Evolutionary conservation across 2,797 vertebrate species (phyloP), one percentile per base, ranked within the genome.

Genomic region (Myoxocephalus aenaeus): DNA sequence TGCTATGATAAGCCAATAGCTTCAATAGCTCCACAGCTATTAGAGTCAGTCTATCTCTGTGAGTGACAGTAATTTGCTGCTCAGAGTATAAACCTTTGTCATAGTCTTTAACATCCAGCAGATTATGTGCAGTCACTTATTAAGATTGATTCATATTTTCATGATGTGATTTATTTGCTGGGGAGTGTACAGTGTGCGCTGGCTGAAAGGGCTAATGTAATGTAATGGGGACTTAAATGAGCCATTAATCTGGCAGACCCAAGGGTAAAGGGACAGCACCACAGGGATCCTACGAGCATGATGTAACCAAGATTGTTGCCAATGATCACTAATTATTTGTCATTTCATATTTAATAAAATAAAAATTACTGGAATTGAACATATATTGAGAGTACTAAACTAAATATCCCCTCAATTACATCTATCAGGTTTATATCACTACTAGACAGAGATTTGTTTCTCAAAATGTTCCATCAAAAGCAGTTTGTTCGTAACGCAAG

Each of bases 211-310:
- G 81, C 70, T 92, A 92, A 92, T 86, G 88, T 90, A 90, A 87
- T 93, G 84, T 84, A 93, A 94, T 88, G 80, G 89, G 70, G 89
- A 92, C 90, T 87, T 94, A 93, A 94, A 94, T 92, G 90, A 94
- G 86, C 89, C 88, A 94, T 94, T 94, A 88, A 92, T 94, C 90
- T 92, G 79, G 77, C 70, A 81, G 70, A 83, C 79, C 83, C 93
- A 94, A 94, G 91, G 93, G 89, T 89, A 92, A 93, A 94, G 82
- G 91, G 90, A 94, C 84, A 74, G 82, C 65, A 76, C 67, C 79
- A 74, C 66, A 70, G 73, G 62, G 77, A 83, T 73, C 53, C 42
- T 75, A 76, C 13, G 68, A 83, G 73, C 63, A 74, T 84, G 79
- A 82, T 82, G 82, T 75, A 83, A 83, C 77, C 71, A 75, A 83